Conservation (phyloP, 2,888 invertebrate genomes). For the Eupeodes latifasciatus region DNA sequence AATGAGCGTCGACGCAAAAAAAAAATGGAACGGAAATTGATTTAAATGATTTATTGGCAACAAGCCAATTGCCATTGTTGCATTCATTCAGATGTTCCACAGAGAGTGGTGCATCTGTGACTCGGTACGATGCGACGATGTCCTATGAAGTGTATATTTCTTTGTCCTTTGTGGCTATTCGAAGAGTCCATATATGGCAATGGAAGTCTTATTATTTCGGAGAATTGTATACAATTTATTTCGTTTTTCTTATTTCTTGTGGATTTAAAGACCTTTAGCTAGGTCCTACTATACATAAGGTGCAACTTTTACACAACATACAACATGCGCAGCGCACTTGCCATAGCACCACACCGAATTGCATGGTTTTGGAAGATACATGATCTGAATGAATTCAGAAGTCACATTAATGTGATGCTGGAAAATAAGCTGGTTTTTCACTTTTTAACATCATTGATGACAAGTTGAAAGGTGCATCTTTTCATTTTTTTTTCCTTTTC, state of each 20-base stretch:
- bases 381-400: conserved; percentile 70
- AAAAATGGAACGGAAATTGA: conserved; percentile 81
- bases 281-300: not conserved
- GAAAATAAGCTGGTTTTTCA: conserved; percentile 33
- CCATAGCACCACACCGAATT: conserved; percentile 30
- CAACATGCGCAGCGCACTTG: conserved; percentile 41
- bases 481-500: not conserved
- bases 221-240: conserved; percentile 22
- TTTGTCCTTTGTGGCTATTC: conserved; percentile 49
- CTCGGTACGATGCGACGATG: conserved; percentile 30
- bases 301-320: conserved; percentile 11
- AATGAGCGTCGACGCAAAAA: not conserved
- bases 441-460: conserved; percentile 27
- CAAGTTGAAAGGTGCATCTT: conserved; percentile 23
- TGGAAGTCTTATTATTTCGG: conserved; percentile 56
- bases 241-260: not conserved
- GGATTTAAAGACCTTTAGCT: not conserved
- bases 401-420: conserved; percentile 54
- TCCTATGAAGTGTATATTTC: conserved; percentile 40
- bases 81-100: conserved; percentile 60
- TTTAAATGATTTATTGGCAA: conserved; percentile 82
- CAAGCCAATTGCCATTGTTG: conserved; percentile 73
- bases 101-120: conserved; percentile 15
- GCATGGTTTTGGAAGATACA: conserved; percentile 33
- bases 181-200: conserved; percentile 54